A percentile compares a stretch with the other conserved stretches of the same genome.
phyloP scores from a whole-genome alignment of 2,888 invertebrate species.

The Flexamia atlantica region DNA sequence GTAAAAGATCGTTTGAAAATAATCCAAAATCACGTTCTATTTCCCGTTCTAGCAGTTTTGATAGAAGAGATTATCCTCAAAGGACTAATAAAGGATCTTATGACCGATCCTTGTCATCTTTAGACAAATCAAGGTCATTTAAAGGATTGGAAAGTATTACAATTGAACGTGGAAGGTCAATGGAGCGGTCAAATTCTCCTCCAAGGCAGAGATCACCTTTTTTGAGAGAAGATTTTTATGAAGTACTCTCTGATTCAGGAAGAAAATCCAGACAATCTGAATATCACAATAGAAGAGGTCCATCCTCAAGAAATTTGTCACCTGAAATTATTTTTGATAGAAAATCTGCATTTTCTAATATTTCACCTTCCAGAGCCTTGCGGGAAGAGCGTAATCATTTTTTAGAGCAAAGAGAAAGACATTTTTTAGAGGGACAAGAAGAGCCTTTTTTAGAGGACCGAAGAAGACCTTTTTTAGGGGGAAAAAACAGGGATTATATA shows the following conservation, averaged over 20 bases:
- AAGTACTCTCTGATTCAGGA: background rate
- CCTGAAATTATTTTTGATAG: background rate
- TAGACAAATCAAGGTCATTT: background rate
- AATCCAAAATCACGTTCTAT: background rate
- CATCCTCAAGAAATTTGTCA: background rate
- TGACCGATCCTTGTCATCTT: background rate
- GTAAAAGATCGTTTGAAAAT: conserved; percentile 24
- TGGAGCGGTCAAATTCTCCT: conserved; percentile 2
- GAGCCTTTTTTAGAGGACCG: background rate
- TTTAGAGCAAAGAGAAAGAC: background rate
- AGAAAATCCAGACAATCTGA: background rate
- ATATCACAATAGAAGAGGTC: background rate
- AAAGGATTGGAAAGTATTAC: background rate
- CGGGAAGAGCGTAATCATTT: background rate
- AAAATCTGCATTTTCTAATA: background rate
- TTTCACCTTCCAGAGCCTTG: background rate
- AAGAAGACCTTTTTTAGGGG: conserved; percentile 5
- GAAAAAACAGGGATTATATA: background rate
- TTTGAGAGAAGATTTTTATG: background rate
- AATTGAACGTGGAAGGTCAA: background rate
- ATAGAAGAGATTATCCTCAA: background rate
- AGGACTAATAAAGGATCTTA: background rate
- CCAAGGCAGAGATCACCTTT: background rate
- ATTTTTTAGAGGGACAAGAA: conserved; percentile 1
- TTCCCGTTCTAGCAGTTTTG: conserved; percentile 15